Base-by-base conservation (phyloP, 2,888 invertebrate species). In the Galerucella nymphaeae region DNA sequence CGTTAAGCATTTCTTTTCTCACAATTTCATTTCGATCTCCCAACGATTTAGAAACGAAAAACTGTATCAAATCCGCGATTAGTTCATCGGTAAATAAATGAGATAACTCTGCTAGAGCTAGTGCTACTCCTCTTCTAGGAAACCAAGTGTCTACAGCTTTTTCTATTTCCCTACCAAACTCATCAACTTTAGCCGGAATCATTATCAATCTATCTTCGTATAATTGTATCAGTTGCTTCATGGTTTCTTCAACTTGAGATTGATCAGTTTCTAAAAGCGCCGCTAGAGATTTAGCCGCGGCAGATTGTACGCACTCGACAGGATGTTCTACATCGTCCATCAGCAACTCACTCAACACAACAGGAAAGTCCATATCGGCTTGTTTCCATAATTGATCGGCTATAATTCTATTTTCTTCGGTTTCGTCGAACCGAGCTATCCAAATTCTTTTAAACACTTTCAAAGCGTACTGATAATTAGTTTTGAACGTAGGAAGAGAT, bases 141-240 rank as follows among this genome's bases (percentile, higher is more conserved):
- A 93, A 93, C 96, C 97, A 99, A 81, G 93, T 93, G 87, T 99
- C 99, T 70, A 95, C 90, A 1, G 96, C 93, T 79, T 93, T 93
- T 82, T 93, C 93, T 53, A 96, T 89, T 84, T 94, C 93, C 77
- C 99, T 92, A 14, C 98, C 98, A 87, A 99, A 96, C 84, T 94
- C 93, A 87, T 99, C 98, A 78, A 96, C 87, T 84, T 92, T 91
- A 0, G 96, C 93, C 14, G 96, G 95, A 81, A 95, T 93, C 89
- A 95, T 89, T 79, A 91, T 90, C 71, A 96, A 87, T 82, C 94
- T 93, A 41, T 94, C 91, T 61, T 91, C 89, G 84, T 97, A 98
- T 9, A 94, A 88, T 18, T 90, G 88, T 76, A 96, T 89, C 57
- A 98, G 84, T 67, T 88, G 87, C 61, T 91, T 88, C 70, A 96